Evolutionary conservation across 2,888 invertebrate species (phyloP).

Genomic region (Dioctria linearis): DNA sequence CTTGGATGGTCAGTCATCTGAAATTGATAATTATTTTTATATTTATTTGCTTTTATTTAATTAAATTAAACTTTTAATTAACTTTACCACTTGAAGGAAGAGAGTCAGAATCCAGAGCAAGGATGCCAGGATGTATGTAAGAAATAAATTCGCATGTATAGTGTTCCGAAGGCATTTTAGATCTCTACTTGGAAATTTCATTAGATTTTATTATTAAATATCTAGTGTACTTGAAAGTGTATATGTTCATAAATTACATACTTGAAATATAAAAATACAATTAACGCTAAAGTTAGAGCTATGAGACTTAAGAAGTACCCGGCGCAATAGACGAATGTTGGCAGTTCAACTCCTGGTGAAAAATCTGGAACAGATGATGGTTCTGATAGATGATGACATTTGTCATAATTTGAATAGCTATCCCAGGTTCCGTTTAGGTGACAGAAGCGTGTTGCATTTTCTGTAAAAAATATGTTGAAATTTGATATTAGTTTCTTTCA

Average conservation of each 20-base stretch:
- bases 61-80: no score
- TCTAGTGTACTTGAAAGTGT: not conserved
- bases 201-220: slow-evolving; percentile 1
- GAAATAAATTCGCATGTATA: slow-evolving; percentile 95
- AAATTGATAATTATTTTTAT: slow-evolving; percentile 59
- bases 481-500: not conserved
- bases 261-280: slow-evolving; percentile 92
- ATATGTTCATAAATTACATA: slow-evolving; percentile 73
- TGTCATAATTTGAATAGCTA: slow-evolving; percentile 81
- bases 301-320: slow-evolving; percentile 89
- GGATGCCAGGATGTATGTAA: slow-evolving; percentile 91
- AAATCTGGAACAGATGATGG: slow-evolving; percentile 75
- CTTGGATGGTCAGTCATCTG: slow-evolving; percentile 75
- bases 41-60: not conserved
- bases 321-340: slow-evolving; percentile 84
- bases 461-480: slow-evolving; percentile 72
- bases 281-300: slow-evolving; percentile 86
- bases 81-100: slow-evolving; percentile 78
- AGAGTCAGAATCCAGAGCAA: slow-evolving; percentile 91
- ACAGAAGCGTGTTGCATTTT: slow-evolving; percentile 88
- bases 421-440: slow-evolving; percentile 85
- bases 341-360: slow-evolving; percentile 72
- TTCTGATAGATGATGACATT: slow-evolving; percentile 75
- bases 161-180: slow-evolving; percentile 92
- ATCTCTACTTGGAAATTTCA: slow-evolving; percentile 77